These are phyloP conservation scores for Conomelus anceps DNA, from an alignment of 2,888 invertebrate species.

Conservation along the genomic window DNA sequence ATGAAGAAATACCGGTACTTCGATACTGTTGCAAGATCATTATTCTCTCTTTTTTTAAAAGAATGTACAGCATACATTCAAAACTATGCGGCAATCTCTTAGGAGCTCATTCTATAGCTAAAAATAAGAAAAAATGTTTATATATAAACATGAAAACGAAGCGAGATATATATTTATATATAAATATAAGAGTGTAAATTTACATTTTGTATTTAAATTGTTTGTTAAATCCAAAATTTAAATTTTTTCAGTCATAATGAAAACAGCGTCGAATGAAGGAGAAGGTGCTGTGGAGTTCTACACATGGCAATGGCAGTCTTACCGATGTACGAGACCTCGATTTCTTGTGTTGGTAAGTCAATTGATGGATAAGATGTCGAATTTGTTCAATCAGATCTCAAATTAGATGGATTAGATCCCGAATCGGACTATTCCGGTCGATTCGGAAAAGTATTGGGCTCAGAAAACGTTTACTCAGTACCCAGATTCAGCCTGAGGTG, in stretches of 20 bases:
- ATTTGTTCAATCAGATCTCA: background rate
- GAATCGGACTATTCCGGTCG: no score
- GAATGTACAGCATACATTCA: no score
- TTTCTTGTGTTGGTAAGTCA: constrained; percentile 31
- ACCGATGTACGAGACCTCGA: constrained; percentile 30
- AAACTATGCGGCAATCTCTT: no score
- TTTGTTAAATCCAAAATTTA: background rate
- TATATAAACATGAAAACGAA: no score
- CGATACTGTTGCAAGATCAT: no score
- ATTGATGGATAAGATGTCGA: background rate
- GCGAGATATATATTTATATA: no score
- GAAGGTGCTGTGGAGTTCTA: constrained; percentile 23
- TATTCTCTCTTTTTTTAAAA: no score
- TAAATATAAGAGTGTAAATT: no score
- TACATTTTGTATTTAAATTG: background rate
- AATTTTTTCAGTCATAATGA: background rate
- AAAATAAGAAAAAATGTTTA: no score
- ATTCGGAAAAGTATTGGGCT: background rate
- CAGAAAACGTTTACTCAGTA: background rate
- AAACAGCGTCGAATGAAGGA: background rate
- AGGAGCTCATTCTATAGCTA: no score
- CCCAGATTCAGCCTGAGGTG: background rate
- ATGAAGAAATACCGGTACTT: no score
- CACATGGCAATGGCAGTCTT: constrained; percentile 34
- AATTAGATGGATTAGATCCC: background rate